Evolutionary conservation across 1,140 invertebrate species (phyloP).

Genomic region (Lepidurus apus): DNA sequence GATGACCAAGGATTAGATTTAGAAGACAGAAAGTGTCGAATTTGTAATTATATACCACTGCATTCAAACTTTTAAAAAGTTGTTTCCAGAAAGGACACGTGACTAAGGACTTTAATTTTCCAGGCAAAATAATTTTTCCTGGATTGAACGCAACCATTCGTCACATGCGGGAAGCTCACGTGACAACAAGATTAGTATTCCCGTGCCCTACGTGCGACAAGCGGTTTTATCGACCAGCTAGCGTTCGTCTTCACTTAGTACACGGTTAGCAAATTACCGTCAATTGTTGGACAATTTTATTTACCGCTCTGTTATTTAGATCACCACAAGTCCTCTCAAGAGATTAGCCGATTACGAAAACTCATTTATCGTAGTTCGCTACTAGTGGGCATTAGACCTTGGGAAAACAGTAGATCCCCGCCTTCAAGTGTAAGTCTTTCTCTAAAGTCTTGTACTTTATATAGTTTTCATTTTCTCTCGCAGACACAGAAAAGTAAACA

Average conservation of each 20-base stretch:
- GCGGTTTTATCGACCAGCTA: background rate
- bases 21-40: background rate
- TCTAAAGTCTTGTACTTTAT: background rate
- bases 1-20: constrained; percentile 6
- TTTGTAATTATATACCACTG: background rate
- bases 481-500: background rate
- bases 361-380: background rate
- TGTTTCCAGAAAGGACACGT: background rate
- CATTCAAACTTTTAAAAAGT: background rate
- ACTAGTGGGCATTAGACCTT: background rate
- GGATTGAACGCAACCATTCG: background rate
- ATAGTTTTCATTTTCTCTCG: background rate
- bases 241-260: background rate
- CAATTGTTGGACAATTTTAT: background rate
- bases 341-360: background rate
- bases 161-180: constrained; percentile 5
- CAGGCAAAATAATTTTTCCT: background rate
- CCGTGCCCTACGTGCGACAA: background rate
- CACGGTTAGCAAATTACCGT: background rate
- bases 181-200: background rate
- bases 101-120: background rate
- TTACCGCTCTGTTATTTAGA: background rate
- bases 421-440: background rate
- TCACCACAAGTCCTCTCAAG: constrained; percentile 4
- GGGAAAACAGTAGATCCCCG: background rate